Evolutionary conservation across 2,888 invertebrate genomes (phyloP), one percentile per base, ranked within the genome.

Genomic region (Hemistola chrysoprasaria): DNA sequence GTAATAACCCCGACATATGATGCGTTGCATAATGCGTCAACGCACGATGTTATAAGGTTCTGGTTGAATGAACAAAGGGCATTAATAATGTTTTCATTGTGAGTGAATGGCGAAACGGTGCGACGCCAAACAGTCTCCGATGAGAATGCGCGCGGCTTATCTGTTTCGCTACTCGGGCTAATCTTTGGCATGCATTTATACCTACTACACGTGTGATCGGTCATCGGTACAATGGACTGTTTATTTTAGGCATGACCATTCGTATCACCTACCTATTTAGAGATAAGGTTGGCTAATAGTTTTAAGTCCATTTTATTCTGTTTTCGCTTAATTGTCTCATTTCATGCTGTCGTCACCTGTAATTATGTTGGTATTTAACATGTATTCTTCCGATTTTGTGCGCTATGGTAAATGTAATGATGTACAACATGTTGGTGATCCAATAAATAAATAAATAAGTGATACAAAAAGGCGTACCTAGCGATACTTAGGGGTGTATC

Each of bases 81-180:
- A 35, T 40, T 42, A 40, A 43, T 31, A 30, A 28, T 30, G 36
- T 33, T 34, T 40, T 33, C 21, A 30, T 33, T 37, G 8, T 35
- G 22, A 28, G 32, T 22, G 23, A 24, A 36, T 38, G 44, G 16
- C 10, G 24, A 11, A 41, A 36, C 44, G 44, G 35, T 38, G 31
- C 30, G 78, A 59, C 79, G 78, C 79, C 79, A 70, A 56, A 74
- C 82, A 45, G 82, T 81, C 82, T 80, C 75, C 61, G 45, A 47
- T 37, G 26, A 50, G 31, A 35, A 47, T 41, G 39, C 38, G 50
- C 51, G 55, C 34, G 40, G 45, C 56, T 65, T 68, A 65, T 68
- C 70, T 56, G 50, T 56, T 53, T 49, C 55, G 51, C 48, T 54
- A 44, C 53, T 50, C 36, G 53, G 49, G 51, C 58, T 55, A 64